Percentiles rank a stretch among this genome's conserved stretches.
phyloP scores from a whole-genome alignment of 2,888 invertebrate species.

The Drosophila fulvimacula region DNA sequence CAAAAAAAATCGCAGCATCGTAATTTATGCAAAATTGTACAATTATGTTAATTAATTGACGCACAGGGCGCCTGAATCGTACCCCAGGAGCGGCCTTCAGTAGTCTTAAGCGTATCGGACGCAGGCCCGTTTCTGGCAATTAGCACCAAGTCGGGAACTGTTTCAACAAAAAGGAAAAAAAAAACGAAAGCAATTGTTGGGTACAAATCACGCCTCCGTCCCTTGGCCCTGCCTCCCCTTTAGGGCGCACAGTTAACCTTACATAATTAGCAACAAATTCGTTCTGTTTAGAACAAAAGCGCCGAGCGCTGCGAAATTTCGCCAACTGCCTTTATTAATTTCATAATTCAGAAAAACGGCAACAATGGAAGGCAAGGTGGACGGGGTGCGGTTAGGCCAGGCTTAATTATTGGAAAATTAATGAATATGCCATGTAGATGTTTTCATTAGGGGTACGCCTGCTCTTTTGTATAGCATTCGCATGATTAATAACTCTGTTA shows the following conservation, averaged over 20 bases:
- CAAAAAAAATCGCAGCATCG: constrained; percentile 35
- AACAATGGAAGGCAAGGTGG: constrained; percentile 38
- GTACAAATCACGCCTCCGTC: background rate
- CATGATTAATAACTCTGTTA: constrained; percentile 53
- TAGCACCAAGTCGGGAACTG: constrained; percentile 57
- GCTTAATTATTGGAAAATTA: constrained; percentile 80
- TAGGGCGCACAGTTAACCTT: constrained; percentile 61
- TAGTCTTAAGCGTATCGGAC: constrained; percentile 18
- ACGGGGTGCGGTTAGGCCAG: constrained; percentile 5
- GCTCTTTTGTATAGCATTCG: constrained; percentile 23
- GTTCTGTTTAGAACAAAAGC: constrained; percentile 77
- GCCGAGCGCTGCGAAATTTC: constrained; percentile 62
- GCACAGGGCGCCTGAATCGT: constrained; percentile 18
- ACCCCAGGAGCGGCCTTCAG: constrained; percentile 11
- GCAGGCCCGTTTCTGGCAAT: constrained; percentile 56
- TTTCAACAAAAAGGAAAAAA: constrained; percentile 34
- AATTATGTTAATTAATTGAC: constrained; percentile 80
- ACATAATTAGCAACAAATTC: constrained; percentile 77
- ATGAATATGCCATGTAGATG: constrained; percentile 73
- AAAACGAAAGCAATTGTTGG: background rate
- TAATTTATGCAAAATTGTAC: constrained; percentile 78
- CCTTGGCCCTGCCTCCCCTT: constrained; percentile 19
- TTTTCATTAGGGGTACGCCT: constrained; percentile 51
- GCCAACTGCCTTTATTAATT: constrained; percentile 75
- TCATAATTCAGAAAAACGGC: constrained; percentile 68